phyloP scores from a whole-genome alignment of 1,140 invertebrate species.

The Drosophila saltans region DNA sequence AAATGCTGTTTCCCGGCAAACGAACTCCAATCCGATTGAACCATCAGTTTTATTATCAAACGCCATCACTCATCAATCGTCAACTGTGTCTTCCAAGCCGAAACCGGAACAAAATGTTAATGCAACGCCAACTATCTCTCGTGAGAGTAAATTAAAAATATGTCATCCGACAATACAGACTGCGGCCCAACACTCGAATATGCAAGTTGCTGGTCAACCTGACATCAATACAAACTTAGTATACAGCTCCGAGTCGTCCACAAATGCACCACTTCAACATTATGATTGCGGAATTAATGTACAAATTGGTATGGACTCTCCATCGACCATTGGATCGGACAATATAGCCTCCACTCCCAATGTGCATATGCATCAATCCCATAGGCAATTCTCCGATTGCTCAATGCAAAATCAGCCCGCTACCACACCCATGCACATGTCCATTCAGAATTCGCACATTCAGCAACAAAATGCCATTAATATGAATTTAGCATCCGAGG shows the following conservation, averaged over 20 bases:
- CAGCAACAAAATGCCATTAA: slow-evolving; percentile 75
- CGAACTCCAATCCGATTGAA: slow-evolving; percentile 44
- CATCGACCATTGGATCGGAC: slow-evolving; percentile 91
- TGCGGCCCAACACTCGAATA: slow-evolving; percentile 42
- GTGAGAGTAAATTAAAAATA: slow-evolving; percentile 61
- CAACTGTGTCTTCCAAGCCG: slow-evolving; percentile 43
- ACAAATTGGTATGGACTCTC: slow-evolving; percentile 93
- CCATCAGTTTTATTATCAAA: slow-evolving; percentile 44
- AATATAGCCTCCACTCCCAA: slow-evolving; percentile 86
- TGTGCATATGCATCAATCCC: slow-evolving; percentile 84
- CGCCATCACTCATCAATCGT: slow-evolving; percentile 32
- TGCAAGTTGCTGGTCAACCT: slow-evolving; percentile 55
- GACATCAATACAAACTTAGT: slow-evolving; percentile 66
- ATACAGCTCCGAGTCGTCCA: slow-evolving; percentile 52
- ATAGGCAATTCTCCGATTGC: slow-evolving; percentile 86
- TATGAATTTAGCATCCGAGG: slow-evolving; percentile 64
- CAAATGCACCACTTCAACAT: slow-evolving; percentile 88
- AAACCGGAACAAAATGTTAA: slow-evolving; percentile 62
- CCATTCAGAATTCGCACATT: slow-evolving; percentile 81
- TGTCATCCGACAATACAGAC: slow-evolving; percentile 55
- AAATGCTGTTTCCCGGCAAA: slow-evolving; percentile 37
- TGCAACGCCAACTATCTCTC: slow-evolving; percentile 36
- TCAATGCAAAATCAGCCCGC: slow-evolving; percentile 85
- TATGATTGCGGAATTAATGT: slow-evolving; percentile 93
- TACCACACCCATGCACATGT: slow-evolving; percentile 85